A percentile compares a stretch with the other conserved stretches of the same genome.
phyloP scores from a whole-genome alignment of 2,888 invertebrate genomes.

The Malthinus flaveolus region DNA sequence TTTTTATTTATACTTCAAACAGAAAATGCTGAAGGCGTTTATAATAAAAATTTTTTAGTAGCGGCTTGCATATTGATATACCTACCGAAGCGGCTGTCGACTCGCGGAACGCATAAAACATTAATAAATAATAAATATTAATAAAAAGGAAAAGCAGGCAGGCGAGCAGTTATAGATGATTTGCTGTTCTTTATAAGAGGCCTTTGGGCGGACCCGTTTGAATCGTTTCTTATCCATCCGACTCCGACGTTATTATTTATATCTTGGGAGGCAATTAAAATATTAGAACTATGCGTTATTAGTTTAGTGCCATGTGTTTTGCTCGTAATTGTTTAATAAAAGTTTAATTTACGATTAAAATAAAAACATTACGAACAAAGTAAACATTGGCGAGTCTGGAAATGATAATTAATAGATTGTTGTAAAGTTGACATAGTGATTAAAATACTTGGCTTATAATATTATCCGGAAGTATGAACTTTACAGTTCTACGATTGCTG shows the following conservation, averaged over 20 bases:
- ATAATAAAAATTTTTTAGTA: conserved; percentile 33
- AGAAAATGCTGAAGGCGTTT: conserved; percentile 1
- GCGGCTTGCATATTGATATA: conserved; percentile 35
- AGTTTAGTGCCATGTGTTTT: conserved; percentile 18
- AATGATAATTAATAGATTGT: not conserved
- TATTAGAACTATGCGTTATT: conserved; percentile 32
- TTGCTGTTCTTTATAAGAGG: conserved; percentile 38
- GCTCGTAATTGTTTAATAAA: conserved; percentile 3
- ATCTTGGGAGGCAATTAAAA: conserved; percentile 36
- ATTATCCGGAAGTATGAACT: conserved; percentile 28
- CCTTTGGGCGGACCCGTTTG: conserved; percentile 42
- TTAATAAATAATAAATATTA: conserved; percentile 49
- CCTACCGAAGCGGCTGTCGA: conserved; percentile 36
- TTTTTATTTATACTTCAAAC: not conserved
- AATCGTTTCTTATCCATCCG: conserved; percentile 27
- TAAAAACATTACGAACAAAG: not conserved
- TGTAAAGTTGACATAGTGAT: conserved; percentile 14
- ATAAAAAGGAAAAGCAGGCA: conserved; percentile 43
- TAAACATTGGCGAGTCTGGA: not conserved
- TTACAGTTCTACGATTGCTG: conserved; percentile 46
- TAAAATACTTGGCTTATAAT: conserved; percentile 20
- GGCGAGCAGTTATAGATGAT: conserved; percentile 45
- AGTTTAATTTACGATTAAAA: not conserved
- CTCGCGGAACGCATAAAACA: conserved; percentile 35
- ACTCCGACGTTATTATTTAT: conserved; percentile 28